Base-by-base conservation (phyloP, 2,888 invertebrate species). In the Sipha maydis region DNA sequence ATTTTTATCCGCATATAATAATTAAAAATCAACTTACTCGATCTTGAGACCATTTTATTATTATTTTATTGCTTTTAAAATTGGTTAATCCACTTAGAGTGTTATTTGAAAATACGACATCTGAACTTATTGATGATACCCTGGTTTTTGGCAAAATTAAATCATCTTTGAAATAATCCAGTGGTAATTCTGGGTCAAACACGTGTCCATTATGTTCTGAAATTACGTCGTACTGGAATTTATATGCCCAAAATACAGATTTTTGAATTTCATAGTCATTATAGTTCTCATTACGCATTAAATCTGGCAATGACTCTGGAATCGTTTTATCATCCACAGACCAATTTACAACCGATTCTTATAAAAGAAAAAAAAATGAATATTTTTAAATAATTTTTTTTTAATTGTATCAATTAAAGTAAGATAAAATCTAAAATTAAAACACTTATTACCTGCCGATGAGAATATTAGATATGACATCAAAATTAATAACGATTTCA, bases 161-260 rank as follows among this genome's bases (percentile, higher is more conserved):
- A 0, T 11, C n/a, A 21, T 83, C 83, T 0, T n/a, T 73, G 34
- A 83, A 83, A 11, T 83, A 83, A 25, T 17, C 54, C 5, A 73
- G n/a, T 73, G 71, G 73, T 34, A 54, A 31, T n/a, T 71, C 54
- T 4, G 73, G 34, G n/a, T 83, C 73, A 21, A n/a, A 83, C 19
- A 73, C 34, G 8, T 54, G 73, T n/a, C 83, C 83, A n/a, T 54
- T 83, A 25, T 83, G 34, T 73, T 83, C 73, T 9, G 83, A 73
- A 31, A 83, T 56, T 14, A 83, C 83, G 25, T 83, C 73, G 9
- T 83, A 83, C 19, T 83, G 83, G 21, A n/a, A 54, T 83, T 83
- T 73, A 54, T 54, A 73, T 21, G 83, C 73, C 71, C 73, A 54
- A 54, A 54, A 73, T 7, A 83, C 17, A 0, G 83, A 54, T 25